phyloP scores from a whole-genome alignment of 1,140 invertebrate species.

The Notospermus geniculatus region DNA sequence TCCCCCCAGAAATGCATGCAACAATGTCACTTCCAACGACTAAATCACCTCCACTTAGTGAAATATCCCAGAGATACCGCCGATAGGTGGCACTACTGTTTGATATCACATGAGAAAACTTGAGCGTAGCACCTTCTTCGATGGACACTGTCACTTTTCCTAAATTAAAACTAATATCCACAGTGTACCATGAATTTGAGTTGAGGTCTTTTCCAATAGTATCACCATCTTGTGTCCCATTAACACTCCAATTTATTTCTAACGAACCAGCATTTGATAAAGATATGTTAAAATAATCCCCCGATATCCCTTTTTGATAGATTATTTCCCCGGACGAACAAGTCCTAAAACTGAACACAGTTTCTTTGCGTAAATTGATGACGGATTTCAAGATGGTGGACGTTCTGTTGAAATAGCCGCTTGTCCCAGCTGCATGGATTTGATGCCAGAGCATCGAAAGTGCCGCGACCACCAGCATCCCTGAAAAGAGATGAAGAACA shows the following conservation, averaged over 20 bases:
- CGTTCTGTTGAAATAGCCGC: too few species aligned
- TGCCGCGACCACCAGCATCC: too few species aligned
- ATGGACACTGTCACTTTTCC: background rate
- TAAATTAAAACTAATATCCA: background rate
- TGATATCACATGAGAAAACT: conserved; percentile 61
- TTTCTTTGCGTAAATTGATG: conserved; percentile 15
- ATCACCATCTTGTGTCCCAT: background rate
- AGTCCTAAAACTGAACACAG: conserved; percentile 32
- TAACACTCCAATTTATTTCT: conserved; percentile 8
- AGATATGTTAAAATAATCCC: conserved; percentile 22
- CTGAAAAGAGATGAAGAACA: too few species aligned
- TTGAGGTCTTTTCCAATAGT: background rate
- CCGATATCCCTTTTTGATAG: conserved; percentile 24
- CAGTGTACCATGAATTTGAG: background rate
- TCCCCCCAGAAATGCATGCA: conserved; percentile 81
- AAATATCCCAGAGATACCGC: conserved; percentile 56
- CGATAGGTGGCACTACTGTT: conserved; percentile 68
- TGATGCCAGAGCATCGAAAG: too few species aligned
- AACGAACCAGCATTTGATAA: conserved; percentile 20
- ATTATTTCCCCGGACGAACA: conserved; percentile 29
- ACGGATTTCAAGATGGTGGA: too few species aligned
- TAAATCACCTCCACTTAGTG: conserved; percentile 63
- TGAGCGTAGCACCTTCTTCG: background rate
- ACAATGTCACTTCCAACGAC: conserved; percentile 73
- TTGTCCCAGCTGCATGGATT: too few species aligned